Base-by-base conservation (phyloP, 2,888 invertebrate species). In the Baronia brevicornis region DNA sequence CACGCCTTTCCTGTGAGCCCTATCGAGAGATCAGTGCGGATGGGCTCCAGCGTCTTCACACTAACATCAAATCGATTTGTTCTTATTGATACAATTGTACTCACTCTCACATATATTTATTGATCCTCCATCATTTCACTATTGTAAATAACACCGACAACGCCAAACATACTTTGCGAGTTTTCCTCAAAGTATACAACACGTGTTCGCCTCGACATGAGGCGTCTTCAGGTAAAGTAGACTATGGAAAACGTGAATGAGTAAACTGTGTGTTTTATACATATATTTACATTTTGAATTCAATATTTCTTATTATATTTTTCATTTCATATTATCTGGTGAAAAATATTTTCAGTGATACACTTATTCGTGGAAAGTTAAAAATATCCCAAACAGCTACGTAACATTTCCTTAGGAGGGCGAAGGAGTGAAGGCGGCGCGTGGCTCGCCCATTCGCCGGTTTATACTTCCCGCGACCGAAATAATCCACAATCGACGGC, bases 401-500 rank as follows among this genome's bases (percentile, higher is more conserved):
- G 24, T 48, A 49, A 43, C 48, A 57, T 66, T 70, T 73, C 68
- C 70, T 74, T 66, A 69, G 64, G 66, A 59, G n/a, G n/a, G 65
- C 55, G 46, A 44, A 44, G 36, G 31, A 39, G 35, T 30, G 33
- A 17, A 28, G 33, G 39, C 35, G 37, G 30, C 28, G 40, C 42
- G 43, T 32, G 51, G 44, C 39, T 42, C 31, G 40, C 41, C 46
- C 59, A 60, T 62, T 59, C 46, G 51, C 56, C 52, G 61, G 67
- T 72, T 71, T 71, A 73, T 65, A 60, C 69, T 74, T 74, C 63
- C 71, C 72, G 72, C 65, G 78, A 71, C 77, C 65, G 56, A 82
- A 84, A 84, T 80, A 80, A 62, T 69, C 64, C 57, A 69, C 72
- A 74, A 78, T 78, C 71, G 64, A 59, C 70, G 53, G 74, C 65